Evolutionary conservation across 2,113 vertebrate genomes (phyloP).

Genomic region (Oryzias melastigma): DNA sequence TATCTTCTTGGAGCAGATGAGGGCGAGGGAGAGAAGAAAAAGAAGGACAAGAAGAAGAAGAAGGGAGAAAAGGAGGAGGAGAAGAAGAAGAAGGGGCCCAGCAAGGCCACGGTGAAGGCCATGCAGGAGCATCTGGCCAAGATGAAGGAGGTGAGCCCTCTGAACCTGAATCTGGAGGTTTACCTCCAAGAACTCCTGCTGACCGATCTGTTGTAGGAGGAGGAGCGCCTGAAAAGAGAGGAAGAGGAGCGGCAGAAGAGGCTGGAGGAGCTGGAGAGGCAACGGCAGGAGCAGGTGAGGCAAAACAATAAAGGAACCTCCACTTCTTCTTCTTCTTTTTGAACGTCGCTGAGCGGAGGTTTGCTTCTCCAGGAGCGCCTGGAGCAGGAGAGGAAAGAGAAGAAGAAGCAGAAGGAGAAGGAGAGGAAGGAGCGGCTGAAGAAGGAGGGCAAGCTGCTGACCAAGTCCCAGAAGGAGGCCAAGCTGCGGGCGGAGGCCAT

Average conservation of each 20-base stretch:
- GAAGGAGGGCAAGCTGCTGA: constrained; percentile 95
- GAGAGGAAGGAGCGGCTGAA: constrained; percentile 96
- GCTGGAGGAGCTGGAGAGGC: constrained; percentile 90
- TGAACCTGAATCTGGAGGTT: too few relatives aligned
- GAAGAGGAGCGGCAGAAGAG: constrained; percentile 86
- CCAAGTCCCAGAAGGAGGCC: constrained; percentile 91
- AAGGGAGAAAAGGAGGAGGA: constrained; percentile 88
- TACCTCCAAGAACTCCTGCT: too few relatives aligned
- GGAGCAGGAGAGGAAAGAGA: constrained; percentile 94
- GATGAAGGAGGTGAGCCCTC: constrained; percentile 83
- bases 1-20: constrained; percentile 70
- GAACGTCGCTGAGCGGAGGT: neutral
- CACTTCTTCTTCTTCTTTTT: neutral
- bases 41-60: constrained; percentile 89
- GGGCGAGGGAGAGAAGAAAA: constrained; percentile 91
- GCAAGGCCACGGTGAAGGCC: constrained; percentile 94
- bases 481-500: constrained; percentile 89
- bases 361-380: constrained; percentile 82
- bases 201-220: constrained; percentile 71
- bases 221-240: constrained; percentile 88
- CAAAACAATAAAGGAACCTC: neutral
- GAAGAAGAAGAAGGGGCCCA: constrained; percentile 96
- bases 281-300: constrained; percentile 89
- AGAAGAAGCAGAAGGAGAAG: constrained; percentile 97
- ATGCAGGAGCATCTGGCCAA: constrained; percentile 96